Percentiles rank a stretch among this genome's conserved stretches.
Evolutionary conservation across 1,140 invertebrate genomes (phyloP).

Genomic region (Capitella teleta): DNA sequence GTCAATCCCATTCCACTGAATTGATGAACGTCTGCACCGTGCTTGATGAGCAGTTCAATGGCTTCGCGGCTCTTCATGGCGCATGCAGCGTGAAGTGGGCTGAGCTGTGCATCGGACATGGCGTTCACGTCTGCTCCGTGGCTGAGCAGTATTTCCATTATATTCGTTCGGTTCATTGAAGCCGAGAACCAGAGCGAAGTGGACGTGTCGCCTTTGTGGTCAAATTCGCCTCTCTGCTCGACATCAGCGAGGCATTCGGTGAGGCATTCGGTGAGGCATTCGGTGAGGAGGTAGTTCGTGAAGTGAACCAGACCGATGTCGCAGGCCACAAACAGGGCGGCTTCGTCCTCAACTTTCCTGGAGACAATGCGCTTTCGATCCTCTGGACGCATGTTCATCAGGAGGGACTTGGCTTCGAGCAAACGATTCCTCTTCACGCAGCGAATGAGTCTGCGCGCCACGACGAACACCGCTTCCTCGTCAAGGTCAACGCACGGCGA

Average conservation of each 20-base stretch:
- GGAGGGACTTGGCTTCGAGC: background rate
- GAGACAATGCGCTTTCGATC: background rate
- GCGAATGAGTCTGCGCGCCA: background rate
- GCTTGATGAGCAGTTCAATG: constrained; percentile 66
- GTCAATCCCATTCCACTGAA: constrained; percentile 86
- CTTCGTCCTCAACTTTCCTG: constrained; percentile 53
- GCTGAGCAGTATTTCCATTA: constrained; percentile 64
- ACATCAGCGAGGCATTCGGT: constrained; percentile 74
- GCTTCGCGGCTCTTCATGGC: constrained; percentile 81
- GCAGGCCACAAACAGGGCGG: constrained; percentile 75
- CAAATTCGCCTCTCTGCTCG: constrained; percentile 61
- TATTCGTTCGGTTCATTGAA: constrained; percentile 67
- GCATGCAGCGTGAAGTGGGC: constrained; percentile 79
- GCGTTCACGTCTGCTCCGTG: constrained; percentile 74
- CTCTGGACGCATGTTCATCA: background rate
- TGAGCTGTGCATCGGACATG: constrained; percentile 76
- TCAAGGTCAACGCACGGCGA: too few species aligned
- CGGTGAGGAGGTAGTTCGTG: constrained; percentile 72
- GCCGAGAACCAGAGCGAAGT: constrained; percentile 88
- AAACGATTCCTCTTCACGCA: background rate
- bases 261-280: too few species aligned
- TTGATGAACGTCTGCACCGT: constrained; percentile 72
- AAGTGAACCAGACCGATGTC: constrained; percentile 74
- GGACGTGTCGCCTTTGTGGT: constrained; percentile 62
- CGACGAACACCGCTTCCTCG: too few species aligned